phyloP scores from a whole-genome alignment of 2,888 invertebrate species.

The Ecdyonurus torrentis region DNA sequence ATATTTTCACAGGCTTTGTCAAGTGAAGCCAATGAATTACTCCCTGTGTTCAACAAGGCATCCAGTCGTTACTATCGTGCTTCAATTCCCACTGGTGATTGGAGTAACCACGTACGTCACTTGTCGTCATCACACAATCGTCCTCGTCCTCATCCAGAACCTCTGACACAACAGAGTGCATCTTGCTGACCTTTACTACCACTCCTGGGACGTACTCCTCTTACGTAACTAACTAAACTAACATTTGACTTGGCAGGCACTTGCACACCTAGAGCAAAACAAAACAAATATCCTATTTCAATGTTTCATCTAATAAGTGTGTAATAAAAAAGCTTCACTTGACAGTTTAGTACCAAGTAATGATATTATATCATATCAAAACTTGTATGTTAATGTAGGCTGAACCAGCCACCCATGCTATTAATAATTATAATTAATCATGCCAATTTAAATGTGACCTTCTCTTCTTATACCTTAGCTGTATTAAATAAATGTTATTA shows the following conservation, averaged over 20 bases:
- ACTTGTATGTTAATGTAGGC: too few species aligned
- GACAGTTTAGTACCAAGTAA: too few species aligned
- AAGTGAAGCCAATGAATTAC: slow-evolving; percentile 90
- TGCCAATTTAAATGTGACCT: too few species aligned
- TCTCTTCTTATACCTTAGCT: too few species aligned
- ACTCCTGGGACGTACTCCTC: neutral
- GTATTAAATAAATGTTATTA: too few species aligned
- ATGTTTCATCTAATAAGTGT: too few species aligned
- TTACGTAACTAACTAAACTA: neutral
- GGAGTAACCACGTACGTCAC: slow-evolving; percentile 48
- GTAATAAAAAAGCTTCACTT: too few species aligned
- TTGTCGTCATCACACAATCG: neutral
- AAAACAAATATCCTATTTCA: too few species aligned
- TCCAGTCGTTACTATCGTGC: slow-evolving; percentile 79
- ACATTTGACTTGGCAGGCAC: neutral
- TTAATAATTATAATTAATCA: too few species aligned
- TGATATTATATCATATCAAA: too few species aligned
- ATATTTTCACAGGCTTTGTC: slow-evolving; percentile 59
- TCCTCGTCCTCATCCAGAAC: neutral
- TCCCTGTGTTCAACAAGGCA: slow-evolving; percentile 95
- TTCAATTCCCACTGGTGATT: slow-evolving; percentile 69
- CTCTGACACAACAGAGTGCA: slow-evolving; percentile 4
- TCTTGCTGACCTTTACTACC: slow-evolving; percentile 4
- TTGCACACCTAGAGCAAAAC: neutral
- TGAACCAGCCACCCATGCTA: too few species aligned